Conservation (phyloP, 2,797 vertebrate genomes). For the Pseudochromis fuscus region DNA sequence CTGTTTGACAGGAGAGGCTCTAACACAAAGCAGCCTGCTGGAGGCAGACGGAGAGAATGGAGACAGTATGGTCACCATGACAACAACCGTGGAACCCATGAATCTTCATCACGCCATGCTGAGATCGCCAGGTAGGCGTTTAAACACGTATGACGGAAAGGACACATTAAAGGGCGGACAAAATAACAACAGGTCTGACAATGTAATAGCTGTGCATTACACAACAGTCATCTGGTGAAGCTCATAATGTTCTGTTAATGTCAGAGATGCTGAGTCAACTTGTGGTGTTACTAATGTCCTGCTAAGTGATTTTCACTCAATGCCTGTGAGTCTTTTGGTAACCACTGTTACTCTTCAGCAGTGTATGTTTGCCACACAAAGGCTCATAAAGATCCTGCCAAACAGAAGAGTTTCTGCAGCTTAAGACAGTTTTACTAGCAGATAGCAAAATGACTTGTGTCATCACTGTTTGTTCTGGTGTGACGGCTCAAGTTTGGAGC, state of each 20-base stretch:
- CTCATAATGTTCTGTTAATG: conserved; percentile 14
- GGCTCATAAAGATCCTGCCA: not conserved
- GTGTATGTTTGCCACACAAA: not conserved
- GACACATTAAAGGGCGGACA: not conserved
- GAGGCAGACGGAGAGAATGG: conserved; percentile 89
- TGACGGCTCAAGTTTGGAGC: not conserved
- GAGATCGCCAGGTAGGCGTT: conserved; percentile 89
- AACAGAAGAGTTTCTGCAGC: not conserved
- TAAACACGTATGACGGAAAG: not conserved
- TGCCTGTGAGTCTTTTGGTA: conserved; percentile 11
- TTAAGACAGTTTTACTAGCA: not conserved
- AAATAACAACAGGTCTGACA: not conserved
- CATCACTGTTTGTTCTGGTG: not conserved
- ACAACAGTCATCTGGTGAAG: conserved; percentile 18
- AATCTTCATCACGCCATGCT: conserved; percentile 92
- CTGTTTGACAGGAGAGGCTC: conserved; percentile 83
- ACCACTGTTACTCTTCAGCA: not conserved
- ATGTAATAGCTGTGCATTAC: not conserved
- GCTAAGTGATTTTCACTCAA: conserved; percentile 20
- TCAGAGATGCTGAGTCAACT: conserved; percentile 47
- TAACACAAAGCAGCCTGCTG: conserved; percentile 94
- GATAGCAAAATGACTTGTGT: not conserved
- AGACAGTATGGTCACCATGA: conserved; percentile 90
- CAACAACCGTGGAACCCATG: conserved; percentile 89
- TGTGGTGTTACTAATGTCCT: conserved; percentile 22